Evolutionary conservation across 2,888 invertebrate genomes (phyloP), one percentile per base, ranked within the genome.

Genomic region (Bellardia bayeri): DNA sequence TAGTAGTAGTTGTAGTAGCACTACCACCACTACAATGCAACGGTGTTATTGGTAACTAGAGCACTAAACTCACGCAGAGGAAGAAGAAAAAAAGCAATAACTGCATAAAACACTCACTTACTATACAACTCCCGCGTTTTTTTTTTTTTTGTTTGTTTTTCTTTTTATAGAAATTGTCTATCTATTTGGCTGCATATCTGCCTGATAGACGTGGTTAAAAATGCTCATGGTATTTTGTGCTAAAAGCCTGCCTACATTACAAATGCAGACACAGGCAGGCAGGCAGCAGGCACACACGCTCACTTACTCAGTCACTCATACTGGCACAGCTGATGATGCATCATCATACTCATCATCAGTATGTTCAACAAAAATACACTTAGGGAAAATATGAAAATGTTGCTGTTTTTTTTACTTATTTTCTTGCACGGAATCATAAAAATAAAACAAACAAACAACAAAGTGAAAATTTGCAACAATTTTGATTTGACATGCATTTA

Each of bases 11-110:
- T 23, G 23, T 23, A 23, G 23, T 3, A 64, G 33, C 54, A 72
- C 75, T 66, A 85, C 49, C 5, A 30, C 68, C 37, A 82, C 54
- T 64, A 64, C 33, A 63, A 69, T 68, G 37, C 83, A 82, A 83
- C 74, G 86, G 69, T 69, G 83, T 80, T 86, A 71, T 80, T 82
- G 83, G 82, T 80, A 86, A 86, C 82, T 86, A 54, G 86, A 83
- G 79, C 83, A 86, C 82, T 80, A 86, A 79, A 69, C 86, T 86
- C 86, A 86, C 75, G 86, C 83, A 86, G 80, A 80, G 79, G 30
- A 68, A 69, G 71, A 68, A 49, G 64, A 75, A 61, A 4, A 58
- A 40, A 40, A 54, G 14, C 56, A 78, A 37, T 49, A 79, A 72
- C 40, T 42, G 11, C 45, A 78, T 11, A 9, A 51, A 54, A 56